A percentile compares a stretch with the other conserved stretches of the same genome.
These are phyloP conservation scores for Eurytoma californica DNA, from an alignment of 2,888 invertebrate genomes.

Conservation along the genomic window DNA sequence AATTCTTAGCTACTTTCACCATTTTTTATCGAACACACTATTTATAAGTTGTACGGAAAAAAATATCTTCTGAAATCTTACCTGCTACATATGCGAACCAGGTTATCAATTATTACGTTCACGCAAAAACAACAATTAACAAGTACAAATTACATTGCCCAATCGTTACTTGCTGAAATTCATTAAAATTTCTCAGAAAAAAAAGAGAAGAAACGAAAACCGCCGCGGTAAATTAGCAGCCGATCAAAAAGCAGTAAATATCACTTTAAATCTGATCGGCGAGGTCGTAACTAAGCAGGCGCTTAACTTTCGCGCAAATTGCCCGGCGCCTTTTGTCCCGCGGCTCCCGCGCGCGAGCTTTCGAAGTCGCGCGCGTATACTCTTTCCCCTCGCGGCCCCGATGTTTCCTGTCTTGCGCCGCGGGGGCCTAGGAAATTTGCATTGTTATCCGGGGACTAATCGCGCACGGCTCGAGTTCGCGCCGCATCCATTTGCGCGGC, in stretches of 20 bases:
- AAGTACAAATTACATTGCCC: not conserved
- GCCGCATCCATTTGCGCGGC: constrained; percentile 6
- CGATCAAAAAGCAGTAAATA: constrained; percentile 24
- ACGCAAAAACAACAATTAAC: not conserved
- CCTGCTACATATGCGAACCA: too few relatives aligned
- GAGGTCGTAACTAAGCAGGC: constrained; percentile 1
- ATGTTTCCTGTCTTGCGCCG: constrained; percentile 35
- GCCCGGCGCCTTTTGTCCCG: constrained; percentile 25
- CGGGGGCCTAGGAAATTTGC: constrained; percentile 36
- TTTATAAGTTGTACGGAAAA: too few relatives aligned
- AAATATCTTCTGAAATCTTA: too few relatives aligned
- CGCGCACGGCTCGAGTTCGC: constrained; percentile 45
- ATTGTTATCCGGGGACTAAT: constrained; percentile 58
- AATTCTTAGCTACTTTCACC: too few relatives aligned
- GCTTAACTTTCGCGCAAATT: constrained; percentile 39
- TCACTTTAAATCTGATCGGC: too few relatives aligned
- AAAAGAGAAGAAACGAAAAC: not conserved
- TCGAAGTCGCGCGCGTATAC: not conserved
- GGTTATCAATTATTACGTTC: not conserved
- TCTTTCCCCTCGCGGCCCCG: not conserved
- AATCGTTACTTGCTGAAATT: not conserved
- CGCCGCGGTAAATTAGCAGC: not conserved
- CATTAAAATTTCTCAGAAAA: not conserved
- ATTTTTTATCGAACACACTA: too few relatives aligned
- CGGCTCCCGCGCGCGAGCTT: not conserved